Conservation (phyloP, 1,140 invertebrate genomes). For the Dinoponera quadriceps region DNA sequence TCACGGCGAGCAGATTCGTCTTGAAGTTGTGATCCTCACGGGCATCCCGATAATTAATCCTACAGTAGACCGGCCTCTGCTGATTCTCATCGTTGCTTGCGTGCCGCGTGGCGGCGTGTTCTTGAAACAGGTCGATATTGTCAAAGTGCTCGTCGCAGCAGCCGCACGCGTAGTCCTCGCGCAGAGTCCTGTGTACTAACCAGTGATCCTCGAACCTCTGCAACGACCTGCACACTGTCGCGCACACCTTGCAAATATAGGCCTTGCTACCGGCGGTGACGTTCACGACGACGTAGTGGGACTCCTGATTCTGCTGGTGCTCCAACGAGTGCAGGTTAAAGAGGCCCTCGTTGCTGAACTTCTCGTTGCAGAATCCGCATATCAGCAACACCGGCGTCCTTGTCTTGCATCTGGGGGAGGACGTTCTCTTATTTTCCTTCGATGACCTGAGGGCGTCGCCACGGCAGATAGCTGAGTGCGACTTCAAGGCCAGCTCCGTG, state of each 20-base stretch:
- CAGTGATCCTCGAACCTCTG: conserved; percentile 74
- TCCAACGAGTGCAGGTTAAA: conserved; percentile 71
- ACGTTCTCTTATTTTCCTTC: not conserved
- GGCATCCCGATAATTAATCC: conserved; percentile 47
- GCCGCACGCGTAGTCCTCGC: conserved; percentile 64
- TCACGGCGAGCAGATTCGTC: not conserved
- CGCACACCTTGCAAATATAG: conserved; percentile 75
- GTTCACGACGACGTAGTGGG: conserved; percentile 59
- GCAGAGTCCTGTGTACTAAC: conserved; percentile 62
- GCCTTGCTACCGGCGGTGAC: conserved; percentile 35
- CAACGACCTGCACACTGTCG: conserved; percentile 30
- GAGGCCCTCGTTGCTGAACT: conserved; percentile 46
- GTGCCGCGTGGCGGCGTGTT: conserved; percentile 66
- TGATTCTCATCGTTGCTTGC: conserved; percentile 7
- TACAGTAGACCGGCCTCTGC: conserved; percentile 51
- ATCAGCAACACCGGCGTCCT: conserved; percentile 11
- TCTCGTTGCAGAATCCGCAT: conserved; percentile 71
- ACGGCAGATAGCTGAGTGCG: conserved; percentile 65
- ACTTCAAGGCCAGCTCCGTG: conserved; percentile 62
- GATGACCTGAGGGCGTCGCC: not conserved
- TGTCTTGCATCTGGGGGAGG: not conserved
- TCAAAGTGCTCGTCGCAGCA: conserved; percentile 23
- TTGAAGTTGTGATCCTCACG: not conserved
- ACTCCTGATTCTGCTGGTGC: conserved; percentile 62
- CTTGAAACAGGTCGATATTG: conserved; percentile 54